Conservation (phyloP, 2,113 vertebrate genomes). For the Corythoichthys haematopterus region DNA sequence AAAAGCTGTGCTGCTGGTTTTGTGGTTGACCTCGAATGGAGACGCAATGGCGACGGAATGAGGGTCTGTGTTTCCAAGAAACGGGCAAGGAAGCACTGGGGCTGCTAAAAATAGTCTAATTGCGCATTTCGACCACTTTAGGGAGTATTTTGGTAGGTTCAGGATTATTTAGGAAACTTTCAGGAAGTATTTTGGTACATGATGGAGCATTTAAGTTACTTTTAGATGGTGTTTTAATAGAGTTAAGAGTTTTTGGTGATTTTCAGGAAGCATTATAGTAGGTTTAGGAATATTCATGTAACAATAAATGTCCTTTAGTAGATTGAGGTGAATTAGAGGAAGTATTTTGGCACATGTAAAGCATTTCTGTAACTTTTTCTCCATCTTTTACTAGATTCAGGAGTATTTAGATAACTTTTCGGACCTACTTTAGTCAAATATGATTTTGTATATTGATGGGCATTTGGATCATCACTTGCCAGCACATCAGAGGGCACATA, state of each 20-base stretch:
- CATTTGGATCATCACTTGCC: no score
- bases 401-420: no score
- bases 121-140: no score
- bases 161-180: not conserved
- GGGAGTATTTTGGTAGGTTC: not conserved
- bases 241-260: not conserved
- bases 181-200: not conserved
- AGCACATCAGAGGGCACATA: no score
- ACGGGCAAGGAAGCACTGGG: not conserved
- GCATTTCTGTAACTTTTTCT: no score
- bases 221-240: not conserved
- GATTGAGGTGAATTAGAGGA: no score
- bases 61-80: not conserved
- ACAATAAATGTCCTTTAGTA: not conserved
- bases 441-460: no score
- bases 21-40: slow-evolving; percentile 2
- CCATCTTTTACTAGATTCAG: no score
- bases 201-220: not conserved
- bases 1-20: slow-evolving; percentile 4
- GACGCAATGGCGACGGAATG: not conserved
- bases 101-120: no score
- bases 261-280: not conserved
- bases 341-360: no score
- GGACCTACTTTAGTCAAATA: no score
- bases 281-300: not conserved